A percentile compares a stretch with the other conserved stretches of the same genome.
phyloP scores from a whole-genome alignment of 2,888 invertebrate genomes.

The Catocala fraxini region DNA sequence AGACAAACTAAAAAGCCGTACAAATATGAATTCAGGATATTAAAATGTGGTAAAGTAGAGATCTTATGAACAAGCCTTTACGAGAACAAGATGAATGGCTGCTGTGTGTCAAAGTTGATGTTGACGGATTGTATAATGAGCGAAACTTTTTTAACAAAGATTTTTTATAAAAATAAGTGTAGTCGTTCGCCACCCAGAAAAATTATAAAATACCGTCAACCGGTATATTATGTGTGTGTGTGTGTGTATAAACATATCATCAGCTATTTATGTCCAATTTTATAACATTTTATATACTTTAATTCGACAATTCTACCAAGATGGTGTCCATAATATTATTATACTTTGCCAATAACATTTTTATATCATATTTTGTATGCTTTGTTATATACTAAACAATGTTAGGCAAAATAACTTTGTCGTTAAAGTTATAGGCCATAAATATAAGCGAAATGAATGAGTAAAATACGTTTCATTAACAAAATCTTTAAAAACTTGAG shows the following conservation, averaged over 20 bases:
- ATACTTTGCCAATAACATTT: slow-evolving; percentile 24
- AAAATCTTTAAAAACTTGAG: slow-evolving; percentile 9
- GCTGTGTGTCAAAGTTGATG: slow-evolving; percentile 12
- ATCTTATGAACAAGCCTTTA: slow-evolving; percentile 6
- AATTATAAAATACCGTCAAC: slow-evolving; percentile 12
- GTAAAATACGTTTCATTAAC: slow-evolving; percentile 22
- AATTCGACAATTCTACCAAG: slow-evolving; percentile 12
- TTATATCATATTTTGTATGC: slow-evolving; percentile 20
- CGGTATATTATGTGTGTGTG: slow-evolving; percentile 5
- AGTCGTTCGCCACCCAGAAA: slow-evolving; percentile 9
- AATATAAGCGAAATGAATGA: slow-evolving; percentile 27
- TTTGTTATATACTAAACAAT: slow-evolving; percentile 18
- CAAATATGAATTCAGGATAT: too few relatives aligned
- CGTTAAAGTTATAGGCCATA: slow-evolving; percentile 39
- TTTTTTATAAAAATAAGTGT: neutral
- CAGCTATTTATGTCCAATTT: slow-evolving; percentile 16
- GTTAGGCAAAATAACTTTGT: slow-evolving; percentile 24
- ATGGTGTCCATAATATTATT: slow-evolving; percentile 25
- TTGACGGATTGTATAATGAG: slow-evolving; percentile 15
- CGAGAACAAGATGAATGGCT: slow-evolving; percentile 15
- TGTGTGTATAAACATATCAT: slow-evolving; percentile 12
- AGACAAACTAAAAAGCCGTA: too few relatives aligned
- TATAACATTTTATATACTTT: slow-evolving; percentile 15
- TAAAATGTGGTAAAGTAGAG: too few relatives aligned
- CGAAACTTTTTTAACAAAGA: too few relatives aligned